A percentile compares a stretch with the other conserved stretches of the same genome.
Conservation (phyloP, 2,797 vertebrate species). For the Cichlasoma orientale region DNA sequence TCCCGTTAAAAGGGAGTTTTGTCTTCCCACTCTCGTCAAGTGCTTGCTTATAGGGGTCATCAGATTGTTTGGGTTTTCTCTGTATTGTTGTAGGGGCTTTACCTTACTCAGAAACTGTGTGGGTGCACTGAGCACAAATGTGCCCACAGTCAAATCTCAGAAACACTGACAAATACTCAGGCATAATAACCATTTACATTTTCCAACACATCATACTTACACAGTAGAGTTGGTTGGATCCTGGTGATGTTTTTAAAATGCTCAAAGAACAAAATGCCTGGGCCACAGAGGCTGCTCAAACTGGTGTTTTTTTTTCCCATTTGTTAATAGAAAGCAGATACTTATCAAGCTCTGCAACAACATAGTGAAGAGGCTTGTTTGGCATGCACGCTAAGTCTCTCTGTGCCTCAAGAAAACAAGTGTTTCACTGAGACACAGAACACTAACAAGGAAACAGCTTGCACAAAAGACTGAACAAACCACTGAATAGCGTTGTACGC, state of each 20-base stretch:
- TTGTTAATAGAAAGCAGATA: conserved; percentile 32
- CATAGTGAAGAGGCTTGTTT: conserved; percentile 36
- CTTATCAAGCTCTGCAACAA: conserved; percentile 25
- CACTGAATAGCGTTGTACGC: conserved; percentile 1
- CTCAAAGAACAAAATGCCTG: conserved; percentile 1
- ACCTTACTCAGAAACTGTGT: neutral
- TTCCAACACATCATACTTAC: conserved; percentile 2
- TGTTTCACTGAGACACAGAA: conserved; percentile 25
- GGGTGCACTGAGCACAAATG: conserved; percentile 7
- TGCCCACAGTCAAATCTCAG: neutral
- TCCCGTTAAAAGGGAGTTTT: too few relatives aligned
- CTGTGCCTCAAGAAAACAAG: conserved; percentile 44
- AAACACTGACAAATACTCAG: neutral
- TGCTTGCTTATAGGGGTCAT: too few relatives aligned
- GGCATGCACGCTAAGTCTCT: conserved; percentile 27
- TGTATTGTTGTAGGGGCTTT: too few relatives aligned
- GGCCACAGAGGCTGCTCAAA: conserved; percentile 4
- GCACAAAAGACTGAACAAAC: conserved; percentile 36
- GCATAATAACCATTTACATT: conserved; percentile 13
- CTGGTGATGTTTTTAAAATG: neutral
- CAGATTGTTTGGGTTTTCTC: too few relatives aligned
- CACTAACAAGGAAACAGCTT: conserved; percentile 41
- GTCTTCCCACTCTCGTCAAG: too few relatives aligned
- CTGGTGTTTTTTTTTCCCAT: conserved; percentile 21
- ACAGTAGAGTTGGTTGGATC: neutral